These are phyloP conservation scores for Pristis pectinata DNA, from an alignment of 2,797 vertebrate species.

Conservation along the genomic window DNA sequence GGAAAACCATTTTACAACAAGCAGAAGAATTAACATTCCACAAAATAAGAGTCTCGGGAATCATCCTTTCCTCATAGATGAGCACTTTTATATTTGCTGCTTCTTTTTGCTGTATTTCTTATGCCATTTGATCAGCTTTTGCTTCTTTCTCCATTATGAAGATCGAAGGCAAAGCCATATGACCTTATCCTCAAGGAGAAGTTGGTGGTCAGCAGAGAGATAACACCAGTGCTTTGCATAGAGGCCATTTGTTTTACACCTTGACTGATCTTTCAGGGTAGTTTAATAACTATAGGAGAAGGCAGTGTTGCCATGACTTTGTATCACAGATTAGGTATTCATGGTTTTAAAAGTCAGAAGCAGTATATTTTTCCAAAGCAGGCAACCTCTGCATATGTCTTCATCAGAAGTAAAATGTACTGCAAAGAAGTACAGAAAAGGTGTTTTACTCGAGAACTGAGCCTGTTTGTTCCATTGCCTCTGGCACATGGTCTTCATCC, in stretches of 20 bases:
- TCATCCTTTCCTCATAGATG: constrained; percentile 1
- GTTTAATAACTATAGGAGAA: background rate
- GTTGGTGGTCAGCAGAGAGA: background rate
- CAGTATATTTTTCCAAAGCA: background rate
- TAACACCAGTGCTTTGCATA: background rate
- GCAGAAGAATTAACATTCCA: background rate
- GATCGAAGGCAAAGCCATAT: background rate
- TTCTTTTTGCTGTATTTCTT: background rate
- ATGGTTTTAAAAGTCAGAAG: background rate
- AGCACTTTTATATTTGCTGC: background rate
- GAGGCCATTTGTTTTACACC: background rate
- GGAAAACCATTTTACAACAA: background rate
- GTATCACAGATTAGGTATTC: no score
- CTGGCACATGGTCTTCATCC: no score
- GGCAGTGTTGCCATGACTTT: background rate
- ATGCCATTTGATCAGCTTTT: background rate
- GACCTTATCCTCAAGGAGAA: background rate
- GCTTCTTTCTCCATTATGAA: background rate
- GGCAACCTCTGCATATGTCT: background rate
- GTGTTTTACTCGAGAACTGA: no score
- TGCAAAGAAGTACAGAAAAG: no score
- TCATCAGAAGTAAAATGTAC: background rate
- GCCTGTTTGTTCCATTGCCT: no score
- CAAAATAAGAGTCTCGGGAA: background rate
- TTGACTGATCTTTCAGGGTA: background rate